These are phyloP conservation scores for Drosophila ficusphila DNA, from an alignment of 1,140 invertebrate species.

Conservation along the genomic window DNA sequence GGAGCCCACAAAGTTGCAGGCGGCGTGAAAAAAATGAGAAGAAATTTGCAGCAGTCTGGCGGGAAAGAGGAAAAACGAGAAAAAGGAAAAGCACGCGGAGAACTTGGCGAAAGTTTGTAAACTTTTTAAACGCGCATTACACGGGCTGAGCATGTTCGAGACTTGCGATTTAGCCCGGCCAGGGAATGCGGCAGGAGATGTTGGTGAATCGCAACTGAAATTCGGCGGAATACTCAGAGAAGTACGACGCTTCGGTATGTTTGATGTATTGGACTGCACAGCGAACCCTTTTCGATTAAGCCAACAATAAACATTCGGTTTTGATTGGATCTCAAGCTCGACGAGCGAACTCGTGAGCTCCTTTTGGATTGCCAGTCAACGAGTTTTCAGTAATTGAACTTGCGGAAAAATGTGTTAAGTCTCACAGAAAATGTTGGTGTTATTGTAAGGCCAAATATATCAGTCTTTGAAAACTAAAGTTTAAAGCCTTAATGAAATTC, in stretches of 20 bases:
- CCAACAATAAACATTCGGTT: constrained; percentile 42
- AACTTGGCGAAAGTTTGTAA: constrained; percentile 80
- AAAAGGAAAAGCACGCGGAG: constrained; percentile 37
- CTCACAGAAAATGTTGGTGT: background rate
- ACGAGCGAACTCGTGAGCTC: constrained; percentile 1
- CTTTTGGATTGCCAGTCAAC: background rate
- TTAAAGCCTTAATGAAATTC: too few relatives aligned
- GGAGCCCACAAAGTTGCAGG: constrained; percentile 67
- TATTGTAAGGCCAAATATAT: background rate
- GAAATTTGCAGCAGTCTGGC: constrained; percentile 61
- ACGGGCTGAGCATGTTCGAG: constrained; percentile 74
- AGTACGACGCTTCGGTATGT: constrained; percentile 45
- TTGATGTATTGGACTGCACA: constrained; percentile 30
- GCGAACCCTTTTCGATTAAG: constrained; percentile 38
- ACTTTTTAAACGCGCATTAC: constrained; percentile 82
- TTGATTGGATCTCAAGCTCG: constrained; percentile 39
- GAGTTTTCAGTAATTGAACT: constrained; percentile 41
- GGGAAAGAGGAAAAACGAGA: background rate
- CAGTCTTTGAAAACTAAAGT: too few relatives aligned
- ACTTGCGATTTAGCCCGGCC: constrained; percentile 51
- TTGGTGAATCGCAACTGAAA: constrained; percentile 46
- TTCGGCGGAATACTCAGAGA: constrained; percentile 23
- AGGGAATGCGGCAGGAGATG: constrained; percentile 33
- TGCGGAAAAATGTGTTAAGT: constrained; percentile 3
- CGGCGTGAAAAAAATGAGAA: constrained; percentile 47